Evolutionary conservation across 2,888 invertebrate species (phyloP), one percentile per base, ranked within the genome.

Genomic region (Oithona nana): DNA sequence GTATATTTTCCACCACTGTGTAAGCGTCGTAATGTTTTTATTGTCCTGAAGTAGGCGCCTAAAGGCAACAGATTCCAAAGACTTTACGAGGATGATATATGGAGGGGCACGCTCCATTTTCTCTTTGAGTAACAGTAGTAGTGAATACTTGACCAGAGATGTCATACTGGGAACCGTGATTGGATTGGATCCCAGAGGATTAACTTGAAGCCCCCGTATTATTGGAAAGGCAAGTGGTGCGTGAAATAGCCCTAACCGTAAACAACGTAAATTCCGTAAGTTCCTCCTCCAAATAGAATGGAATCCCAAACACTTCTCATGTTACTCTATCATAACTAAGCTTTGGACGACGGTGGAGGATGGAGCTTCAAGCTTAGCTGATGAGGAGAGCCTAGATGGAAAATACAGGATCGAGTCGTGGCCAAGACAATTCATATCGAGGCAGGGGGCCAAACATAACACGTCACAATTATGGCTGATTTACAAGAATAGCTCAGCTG

Each of bases 391-490:
- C 39, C 16, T 39, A 11, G 39, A 39, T 39, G 39, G 39, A 39
- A 39, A 39, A 39, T 39, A 11, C 39, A 39, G 39, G 8, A 11
- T 6, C 16, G 6, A 16, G 39, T 39, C 39, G 39, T 39, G 39
- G 54, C 22, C 24, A 57, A 57, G 57, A 57, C 57, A 57, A 57
- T 57, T 57, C 57, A 57, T 57, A 57, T 57, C 57, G 30, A 39
- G 39, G 57, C 57, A 57, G 57, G 57, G 57, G 57, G 57, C 39
- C 57, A 22, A 31, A 57, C 57, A 57, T 57, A 24, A 57, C 30
- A 57, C 39, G 57, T 57, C 57, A 57, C 57, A 57, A 57, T 57
- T 57, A 57, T 57, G 31, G 22, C 39, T 57, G 57, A 57, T 57
- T 57, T 57, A 57, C 39, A 30, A 30, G 57, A 30, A 54, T 54